These are phyloP conservation scores for Verasper variegatus DNA, from an alignment of 2,113 vertebrate species.

Conservation along the genomic window DNA sequence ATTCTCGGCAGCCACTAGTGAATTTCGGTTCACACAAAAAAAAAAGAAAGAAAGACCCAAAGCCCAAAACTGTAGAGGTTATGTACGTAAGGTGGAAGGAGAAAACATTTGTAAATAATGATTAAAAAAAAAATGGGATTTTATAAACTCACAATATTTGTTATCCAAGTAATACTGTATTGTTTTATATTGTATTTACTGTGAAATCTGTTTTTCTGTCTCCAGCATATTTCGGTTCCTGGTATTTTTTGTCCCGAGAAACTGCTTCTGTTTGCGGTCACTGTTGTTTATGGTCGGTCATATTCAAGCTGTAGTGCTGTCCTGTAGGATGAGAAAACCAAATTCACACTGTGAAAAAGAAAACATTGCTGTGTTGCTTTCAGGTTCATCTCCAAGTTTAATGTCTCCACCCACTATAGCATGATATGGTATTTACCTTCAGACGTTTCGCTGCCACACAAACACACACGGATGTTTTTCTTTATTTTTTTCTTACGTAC, in stretches of 20 bases:
- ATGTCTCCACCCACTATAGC: slow-evolving; percentile 54
- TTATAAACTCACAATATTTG: slow-evolving; percentile 74
- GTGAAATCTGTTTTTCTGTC: slow-evolving; percentile 82
- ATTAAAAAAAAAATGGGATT: slow-evolving; percentile 62
- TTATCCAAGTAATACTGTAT: slow-evolving; percentile 76
- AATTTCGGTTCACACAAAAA: slow-evolving; percentile 58
- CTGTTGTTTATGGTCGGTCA: slow-evolving; percentile 45
- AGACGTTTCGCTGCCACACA: slow-evolving; percentile 40
- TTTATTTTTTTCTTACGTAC: slow-evolving; percentile 22
- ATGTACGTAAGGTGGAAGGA: slow-evolving; percentile 26
- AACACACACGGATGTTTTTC: slow-evolving; percentile 21
- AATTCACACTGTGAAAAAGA: slow-evolving; percentile 72
- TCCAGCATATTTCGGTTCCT: slow-evolving; percentile 65
- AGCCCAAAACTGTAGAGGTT: slow-evolving; percentile 16
- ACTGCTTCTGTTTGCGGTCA: slow-evolving; percentile 48
- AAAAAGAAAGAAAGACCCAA: slow-evolving; percentile 11
- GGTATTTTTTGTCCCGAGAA: slow-evolving; percentile 47
- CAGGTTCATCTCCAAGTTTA: slow-evolving; percentile 29
- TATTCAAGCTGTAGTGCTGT: slow-evolving; percentile 52
- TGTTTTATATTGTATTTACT: slow-evolving; percentile 88
- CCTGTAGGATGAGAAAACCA: slow-evolving; percentile 47
- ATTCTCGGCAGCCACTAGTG: slow-evolving; percentile 92
- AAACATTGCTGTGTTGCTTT: slow-evolving; percentile 62
- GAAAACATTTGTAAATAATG: slow-evolving; percentile 63
- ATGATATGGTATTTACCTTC: slow-evolving; percentile 50